A percentile compares a stretch with the other conserved stretches of the same genome.
Conservation (phyloP, 2,888 invertebrate species). For the Mellilla xanthometata region DNA sequence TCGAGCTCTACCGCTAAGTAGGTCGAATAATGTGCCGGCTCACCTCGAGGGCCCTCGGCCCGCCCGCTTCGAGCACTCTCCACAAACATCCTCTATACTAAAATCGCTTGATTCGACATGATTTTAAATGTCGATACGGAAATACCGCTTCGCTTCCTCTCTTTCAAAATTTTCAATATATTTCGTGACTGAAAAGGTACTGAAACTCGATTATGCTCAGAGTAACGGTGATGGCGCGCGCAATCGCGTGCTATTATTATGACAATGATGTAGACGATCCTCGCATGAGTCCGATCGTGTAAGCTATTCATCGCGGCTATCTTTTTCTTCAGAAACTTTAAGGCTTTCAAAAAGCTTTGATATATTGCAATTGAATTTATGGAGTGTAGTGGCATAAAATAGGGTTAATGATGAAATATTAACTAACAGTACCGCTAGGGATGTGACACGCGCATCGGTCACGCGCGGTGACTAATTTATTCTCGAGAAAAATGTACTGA, state of each 20-base stretch:
- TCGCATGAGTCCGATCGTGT: slow-evolving; percentile 31
- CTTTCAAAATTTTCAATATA: slow-evolving; percentile 30
- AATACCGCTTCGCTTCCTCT: slow-evolving; percentile 30
- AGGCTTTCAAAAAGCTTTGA: not conserved
- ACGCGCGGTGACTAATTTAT: too few relatives aligned
- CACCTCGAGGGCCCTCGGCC: slow-evolving; percentile 65
- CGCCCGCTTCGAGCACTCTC: slow-evolving; percentile 55
- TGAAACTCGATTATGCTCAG: slow-evolving; percentile 31
- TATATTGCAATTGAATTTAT: not conserved
- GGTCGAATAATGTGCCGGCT: slow-evolving; percentile 78
- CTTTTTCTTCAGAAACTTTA: slow-evolving; percentile 7
- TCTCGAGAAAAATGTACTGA: too few relatives aligned
- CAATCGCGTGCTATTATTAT: slow-evolving; percentile 39
- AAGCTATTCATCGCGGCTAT: slow-evolving; percentile 9
- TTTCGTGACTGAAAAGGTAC: slow-evolving; percentile 30
- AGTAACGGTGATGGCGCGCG: slow-evolving; percentile 29
- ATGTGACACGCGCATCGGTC: slow-evolving; percentile 47
- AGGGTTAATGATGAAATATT: not conserved
- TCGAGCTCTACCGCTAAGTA: slow-evolving; percentile 67
- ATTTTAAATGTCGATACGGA: slow-evolving; percentile 76
- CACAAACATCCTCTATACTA: slow-evolving; percentile 61
- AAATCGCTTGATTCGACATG: slow-evolving; percentile 81
- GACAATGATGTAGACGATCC: slow-evolving; percentile 29
- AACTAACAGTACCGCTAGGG: slow-evolving; percentile 1
- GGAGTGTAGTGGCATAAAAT: not conserved